phyloP scores from a whole-genome alignment of 2,888 invertebrate genomes.

The Tenthredo livida region DNA sequence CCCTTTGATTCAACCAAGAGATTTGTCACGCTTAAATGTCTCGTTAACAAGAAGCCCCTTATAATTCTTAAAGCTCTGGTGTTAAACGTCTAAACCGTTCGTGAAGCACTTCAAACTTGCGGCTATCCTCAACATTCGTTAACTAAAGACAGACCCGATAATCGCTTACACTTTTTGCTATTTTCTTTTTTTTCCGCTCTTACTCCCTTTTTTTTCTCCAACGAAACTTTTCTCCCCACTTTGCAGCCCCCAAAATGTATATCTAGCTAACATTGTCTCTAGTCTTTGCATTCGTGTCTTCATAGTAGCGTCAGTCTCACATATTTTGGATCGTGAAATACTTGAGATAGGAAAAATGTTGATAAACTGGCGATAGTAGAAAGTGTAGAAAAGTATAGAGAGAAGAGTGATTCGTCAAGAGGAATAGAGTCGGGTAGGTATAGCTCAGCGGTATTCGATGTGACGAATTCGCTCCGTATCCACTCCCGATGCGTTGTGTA shows the following conservation, averaged over 20 bases:
- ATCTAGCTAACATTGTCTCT: background rate
- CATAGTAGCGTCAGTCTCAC: no score
- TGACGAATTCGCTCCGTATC: constrained; percentile 69
- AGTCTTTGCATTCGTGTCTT: background rate
- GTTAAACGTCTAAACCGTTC: constrained; percentile 25
- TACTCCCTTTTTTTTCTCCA: background rate
- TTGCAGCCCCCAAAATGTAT: background rate
- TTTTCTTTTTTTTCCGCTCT: background rate
- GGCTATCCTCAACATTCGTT: constrained; percentile 12
- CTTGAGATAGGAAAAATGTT: background rate
- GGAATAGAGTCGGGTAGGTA: constrained; percentile 29
- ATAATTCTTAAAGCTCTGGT: constrained; percentile 36
- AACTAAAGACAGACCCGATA: background rate
- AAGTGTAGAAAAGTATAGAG: constrained; percentile 26
- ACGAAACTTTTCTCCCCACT: background rate
- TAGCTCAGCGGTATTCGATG: constrained; percentile 55
- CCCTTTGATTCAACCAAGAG: constrained; percentile 15
- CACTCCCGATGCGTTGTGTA: constrained; percentile 64
- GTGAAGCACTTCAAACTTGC: constrained; percentile 18
- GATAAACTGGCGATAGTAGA: background rate
- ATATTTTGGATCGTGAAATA: background rate
- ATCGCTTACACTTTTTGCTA: background rate
- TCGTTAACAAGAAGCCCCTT: constrained; percentile 39
- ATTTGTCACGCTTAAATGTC: constrained; percentile 44
- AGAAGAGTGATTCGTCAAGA: constrained; percentile 37